Conservation (phyloP, 1,140 invertebrate genomes). For the Chelonus insularis region DNA sequence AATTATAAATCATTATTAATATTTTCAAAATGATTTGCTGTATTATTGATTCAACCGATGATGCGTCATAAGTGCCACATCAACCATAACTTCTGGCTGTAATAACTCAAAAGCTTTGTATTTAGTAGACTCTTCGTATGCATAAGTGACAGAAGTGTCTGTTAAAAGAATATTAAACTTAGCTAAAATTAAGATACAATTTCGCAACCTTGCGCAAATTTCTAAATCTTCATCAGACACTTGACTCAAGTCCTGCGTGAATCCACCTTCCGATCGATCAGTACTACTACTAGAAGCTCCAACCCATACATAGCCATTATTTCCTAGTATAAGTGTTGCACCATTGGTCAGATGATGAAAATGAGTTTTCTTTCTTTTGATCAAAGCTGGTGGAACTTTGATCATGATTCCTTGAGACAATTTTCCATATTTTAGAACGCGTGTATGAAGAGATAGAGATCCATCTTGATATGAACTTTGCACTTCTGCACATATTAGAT, state of each 20-base stretch:
- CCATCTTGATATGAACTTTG: slow-evolving; percentile 92
- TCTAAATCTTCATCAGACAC: slow-evolving; percentile 74
- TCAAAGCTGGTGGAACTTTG: slow-evolving; percentile 89
- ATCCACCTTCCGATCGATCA: slow-evolving; percentile 76
- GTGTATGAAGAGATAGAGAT: slow-evolving; percentile 88
- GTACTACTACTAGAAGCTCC: slow-evolving; percentile 69
- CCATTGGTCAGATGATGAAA: slow-evolving; percentile 93
- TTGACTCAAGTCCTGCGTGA: slow-evolving; percentile 77
- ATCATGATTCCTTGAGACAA: slow-evolving; percentile 86
- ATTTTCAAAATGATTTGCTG: no score
- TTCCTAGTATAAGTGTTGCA: slow-evolving; percentile 89
- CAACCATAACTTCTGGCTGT: slow-evolving; percentile 71
- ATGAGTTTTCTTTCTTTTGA: slow-evolving; percentile 93
- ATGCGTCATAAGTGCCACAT: slow-evolving; percentile 29
- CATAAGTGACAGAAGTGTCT: slow-evolving; percentile 89
- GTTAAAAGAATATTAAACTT: slow-evolving; percentile 86
- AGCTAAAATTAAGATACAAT: slow-evolving; percentile 85
- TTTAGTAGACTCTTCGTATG: slow-evolving; percentile 87
- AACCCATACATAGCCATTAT: slow-evolving; percentile 97
- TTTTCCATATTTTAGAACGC: slow-evolving; percentile 97
- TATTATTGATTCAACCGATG: slow-evolving; percentile 30
- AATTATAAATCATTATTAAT: no score
- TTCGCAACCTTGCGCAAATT: slow-evolving; percentile 83
- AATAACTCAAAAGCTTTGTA: slow-evolving; percentile 80
- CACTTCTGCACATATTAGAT: slow-evolving; percentile 97